Conservation (phyloP, 2,888 invertebrate genomes). For the Parasteatoda lunata region DNA sequence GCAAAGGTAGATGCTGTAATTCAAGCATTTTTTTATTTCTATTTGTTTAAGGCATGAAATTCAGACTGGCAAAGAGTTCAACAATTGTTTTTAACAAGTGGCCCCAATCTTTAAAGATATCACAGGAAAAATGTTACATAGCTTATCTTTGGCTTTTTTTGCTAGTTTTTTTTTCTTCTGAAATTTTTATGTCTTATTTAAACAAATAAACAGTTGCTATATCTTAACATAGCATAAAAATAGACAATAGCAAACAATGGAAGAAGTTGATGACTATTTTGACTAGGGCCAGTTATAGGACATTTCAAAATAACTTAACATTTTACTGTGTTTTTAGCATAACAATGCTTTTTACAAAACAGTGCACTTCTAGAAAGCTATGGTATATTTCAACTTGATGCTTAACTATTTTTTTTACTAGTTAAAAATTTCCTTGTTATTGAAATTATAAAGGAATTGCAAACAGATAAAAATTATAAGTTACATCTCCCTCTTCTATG, state of each 20-base stretch:
- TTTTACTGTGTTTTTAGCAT: conserved; percentile 12
- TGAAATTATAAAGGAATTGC: neutral
- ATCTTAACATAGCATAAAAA: conserved; percentile 57
- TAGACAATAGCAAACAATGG: conserved; percentile 42
- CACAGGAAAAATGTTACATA: conserved; percentile 56
- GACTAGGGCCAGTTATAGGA: conserved; percentile 60
- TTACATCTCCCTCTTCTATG: neutral
- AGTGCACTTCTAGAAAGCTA: conserved; percentile 24
- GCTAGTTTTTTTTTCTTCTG: conserved; percentile 24
- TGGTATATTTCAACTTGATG: neutral
- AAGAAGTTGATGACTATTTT: conserved; percentile 52
- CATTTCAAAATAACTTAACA: conserved; percentile 46
- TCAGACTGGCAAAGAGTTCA: conserved; percentile 60
- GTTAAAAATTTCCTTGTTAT: neutral
- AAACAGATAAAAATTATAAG: neutral
- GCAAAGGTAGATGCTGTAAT: conserved; percentile 60
- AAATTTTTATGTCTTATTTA: conserved; percentile 42
- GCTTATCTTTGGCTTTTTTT: conserved; percentile 61
- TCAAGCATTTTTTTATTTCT: conserved; percentile 23
- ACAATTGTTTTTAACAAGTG: conserved; percentile 67
- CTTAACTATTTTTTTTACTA: neutral
- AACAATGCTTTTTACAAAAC: conserved; percentile 27
- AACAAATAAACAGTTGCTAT: conserved; percentile 56
- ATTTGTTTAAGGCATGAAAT: conserved; percentile 59
- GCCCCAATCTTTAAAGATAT: conserved; percentile 67